These are phyloP conservation scores for Barnardius zonarius DNA, from an alignment of 2,113 vertebrate species.

Conservation along the genomic window DNA sequence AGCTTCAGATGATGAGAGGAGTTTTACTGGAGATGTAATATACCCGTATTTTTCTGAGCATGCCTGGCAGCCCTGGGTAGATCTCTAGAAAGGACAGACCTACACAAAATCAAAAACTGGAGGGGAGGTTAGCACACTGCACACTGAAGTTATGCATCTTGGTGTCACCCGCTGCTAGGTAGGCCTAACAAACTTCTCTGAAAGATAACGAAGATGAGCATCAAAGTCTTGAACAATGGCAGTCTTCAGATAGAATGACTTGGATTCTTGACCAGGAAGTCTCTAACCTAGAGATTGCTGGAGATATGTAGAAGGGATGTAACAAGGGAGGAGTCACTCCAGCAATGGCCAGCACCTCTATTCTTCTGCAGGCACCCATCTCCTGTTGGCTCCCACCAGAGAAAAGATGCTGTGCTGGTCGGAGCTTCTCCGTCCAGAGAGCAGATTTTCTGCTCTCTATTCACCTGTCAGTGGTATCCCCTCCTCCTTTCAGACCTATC, in stretches of 20 bases:
- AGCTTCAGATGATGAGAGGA: not conserved
- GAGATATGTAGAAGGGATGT: not conserved
- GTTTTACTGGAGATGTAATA: not conserved
- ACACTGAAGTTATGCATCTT: not conserved
- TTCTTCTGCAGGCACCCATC: not conserved
- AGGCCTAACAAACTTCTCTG: not conserved
- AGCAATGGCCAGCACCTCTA: not conserved
- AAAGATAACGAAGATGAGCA: not conserved
- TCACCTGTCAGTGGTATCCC: rapidly evolving
- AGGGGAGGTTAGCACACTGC: not conserved
- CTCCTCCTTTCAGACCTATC: not conserved
- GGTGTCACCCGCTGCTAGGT: not conserved
- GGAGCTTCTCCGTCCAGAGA: not conserved
- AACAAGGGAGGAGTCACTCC: not conserved
- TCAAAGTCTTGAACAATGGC: not conserved
- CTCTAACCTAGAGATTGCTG: not conserved
- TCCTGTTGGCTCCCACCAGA: not conserved
- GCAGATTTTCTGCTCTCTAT: not conserved
- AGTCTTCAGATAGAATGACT: not conserved
- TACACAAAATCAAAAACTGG: not conserved
- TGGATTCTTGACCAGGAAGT: not conserved
- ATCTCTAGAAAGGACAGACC: not conserved
- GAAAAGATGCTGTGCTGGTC: not conserved
- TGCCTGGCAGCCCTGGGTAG: not conserved
- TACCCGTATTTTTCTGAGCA: not conserved